Evolutionary conservation across 2,888 invertebrate species (phyloP).

Genomic region (Heliconius ismenius): DNA sequence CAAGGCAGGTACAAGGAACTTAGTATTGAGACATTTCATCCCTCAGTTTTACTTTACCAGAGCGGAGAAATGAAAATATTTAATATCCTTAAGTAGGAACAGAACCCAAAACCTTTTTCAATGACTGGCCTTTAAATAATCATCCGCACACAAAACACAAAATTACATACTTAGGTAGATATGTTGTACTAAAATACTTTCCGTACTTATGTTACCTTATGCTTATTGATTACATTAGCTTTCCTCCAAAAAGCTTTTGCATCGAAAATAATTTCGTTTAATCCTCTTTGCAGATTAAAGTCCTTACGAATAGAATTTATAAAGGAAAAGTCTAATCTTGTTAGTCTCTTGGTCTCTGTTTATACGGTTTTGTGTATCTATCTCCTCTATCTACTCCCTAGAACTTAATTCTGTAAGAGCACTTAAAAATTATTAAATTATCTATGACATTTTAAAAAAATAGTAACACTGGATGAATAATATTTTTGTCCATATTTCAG

Average conservation of each 20-base stretch:
- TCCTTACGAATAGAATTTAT: not conserved
- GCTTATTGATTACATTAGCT: slow-evolving; percentile 4
- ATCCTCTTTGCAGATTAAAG: not conserved
- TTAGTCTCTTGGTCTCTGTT: not conserved
- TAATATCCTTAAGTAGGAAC: too few relatives aligned
- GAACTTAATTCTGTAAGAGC: not conserved
- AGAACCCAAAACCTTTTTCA: too few relatives aligned
- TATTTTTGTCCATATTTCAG: not conserved
- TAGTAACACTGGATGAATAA: not conserved
- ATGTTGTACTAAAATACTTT: not conserved
- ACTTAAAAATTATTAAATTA: not conserved
- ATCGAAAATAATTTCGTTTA: slow-evolving; percentile 14
- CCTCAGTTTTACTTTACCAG: too few relatives aligned
- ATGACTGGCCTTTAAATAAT: too few relatives aligned
- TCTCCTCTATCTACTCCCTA: not conserved
- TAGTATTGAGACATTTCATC: too few relatives aligned
- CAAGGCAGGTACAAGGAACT: too few relatives aligned
- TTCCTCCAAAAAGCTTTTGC: slow-evolving; percentile 1
- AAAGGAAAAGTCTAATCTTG: slow-evolving; percentile 9
- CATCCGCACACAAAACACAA: not conserved
- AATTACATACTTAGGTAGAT: not conserved
- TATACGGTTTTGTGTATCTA: not conserved
- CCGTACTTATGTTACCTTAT: not conserved
- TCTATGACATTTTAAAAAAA: not conserved
- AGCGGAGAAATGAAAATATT: too few relatives aligned